Conservation (phyloP, 2,888 invertebrate genomes). For the Ennomos quercinarius region DNA sequence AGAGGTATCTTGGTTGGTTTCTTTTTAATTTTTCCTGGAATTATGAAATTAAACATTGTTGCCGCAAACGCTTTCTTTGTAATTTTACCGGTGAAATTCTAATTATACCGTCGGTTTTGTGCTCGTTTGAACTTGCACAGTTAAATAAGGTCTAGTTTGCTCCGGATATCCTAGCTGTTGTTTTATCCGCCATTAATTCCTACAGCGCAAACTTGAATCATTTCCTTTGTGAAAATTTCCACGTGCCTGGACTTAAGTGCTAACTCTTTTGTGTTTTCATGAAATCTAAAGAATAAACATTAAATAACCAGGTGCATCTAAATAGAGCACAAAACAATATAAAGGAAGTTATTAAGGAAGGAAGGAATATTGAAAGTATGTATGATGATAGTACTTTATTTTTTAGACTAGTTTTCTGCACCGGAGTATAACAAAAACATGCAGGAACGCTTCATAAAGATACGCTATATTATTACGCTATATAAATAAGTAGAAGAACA, state of each 20-base stretch:
- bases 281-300: not conserved
- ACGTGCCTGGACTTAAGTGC: conserved; percentile 26
- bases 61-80: conserved; percentile 10
- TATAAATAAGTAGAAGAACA: too few relatives aligned
- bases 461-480: too few relatives aligned
- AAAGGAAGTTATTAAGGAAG: too few relatives aligned
- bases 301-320: not conserved
- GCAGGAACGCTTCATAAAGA: too few relatives aligned
- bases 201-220: conserved; percentile 26
- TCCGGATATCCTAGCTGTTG: conserved; percentile 37
- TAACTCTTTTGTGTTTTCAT: conserved; percentile 4
- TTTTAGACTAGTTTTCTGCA: too few relatives aligned
- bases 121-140: conserved; percentile 22
- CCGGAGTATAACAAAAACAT: too few relatives aligned
- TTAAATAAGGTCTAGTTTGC: conserved; percentile 30
- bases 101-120: conserved; percentile 29
- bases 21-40: conserved; percentile 1
- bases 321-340: too few relatives aligned
- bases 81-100: conserved; percentile 20
- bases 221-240: conserved; percentile 33
- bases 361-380: too few relatives aligned
- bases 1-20: conserved; percentile 1
- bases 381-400: too few relatives aligned
- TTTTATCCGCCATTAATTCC: conserved; percentile 34
- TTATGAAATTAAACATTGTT: conserved; percentile 8